phyloP scores from a whole-genome alignment of 1,140 invertebrate genomes.

The Chionoecetes opilio region DNA sequence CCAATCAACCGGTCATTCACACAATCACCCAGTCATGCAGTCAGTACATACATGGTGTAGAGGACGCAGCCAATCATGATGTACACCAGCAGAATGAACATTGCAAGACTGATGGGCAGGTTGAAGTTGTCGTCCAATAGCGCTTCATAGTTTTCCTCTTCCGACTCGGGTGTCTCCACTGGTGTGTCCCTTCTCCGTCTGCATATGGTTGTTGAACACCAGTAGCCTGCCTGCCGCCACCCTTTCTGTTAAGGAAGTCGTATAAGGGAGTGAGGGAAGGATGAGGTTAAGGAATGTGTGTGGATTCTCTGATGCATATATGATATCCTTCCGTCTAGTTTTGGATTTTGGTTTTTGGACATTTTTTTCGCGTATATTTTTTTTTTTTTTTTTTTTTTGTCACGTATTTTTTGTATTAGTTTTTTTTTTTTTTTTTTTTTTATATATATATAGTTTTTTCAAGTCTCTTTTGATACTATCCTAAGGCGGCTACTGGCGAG shows the following conservation, averaged over 20 bases:
- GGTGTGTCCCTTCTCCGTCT: background rate
- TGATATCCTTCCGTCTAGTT: no score
- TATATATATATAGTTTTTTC: no score
- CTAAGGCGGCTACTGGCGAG: no score
- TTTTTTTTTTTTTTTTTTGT: no score
- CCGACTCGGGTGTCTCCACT: background rate
- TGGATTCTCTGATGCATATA: no score
- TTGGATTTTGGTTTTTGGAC: no score
- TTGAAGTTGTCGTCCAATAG: slow-evolving; percentile 96
- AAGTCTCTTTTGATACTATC: no score
- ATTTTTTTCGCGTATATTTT: no score
- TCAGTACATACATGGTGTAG: slow-evolving; percentile 82
- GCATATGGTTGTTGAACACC: background rate
- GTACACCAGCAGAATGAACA: slow-evolving; percentile 92
- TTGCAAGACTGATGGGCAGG: slow-evolving; percentile 93
- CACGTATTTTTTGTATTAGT: no score
- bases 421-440: no score
- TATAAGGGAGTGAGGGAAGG: background rate
- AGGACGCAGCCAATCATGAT: slow-evolving; percentile 92
- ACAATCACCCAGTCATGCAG: background rate
- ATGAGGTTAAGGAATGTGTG: background rate
- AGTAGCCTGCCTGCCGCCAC: background rate
- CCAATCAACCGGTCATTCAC: no score
- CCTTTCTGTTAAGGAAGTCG: background rate
- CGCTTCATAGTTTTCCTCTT: slow-evolving; percentile 83